phyloP scores from a whole-genome alignment of 2,797 vertebrate species.

The Sandelia bainsii region DNA sequence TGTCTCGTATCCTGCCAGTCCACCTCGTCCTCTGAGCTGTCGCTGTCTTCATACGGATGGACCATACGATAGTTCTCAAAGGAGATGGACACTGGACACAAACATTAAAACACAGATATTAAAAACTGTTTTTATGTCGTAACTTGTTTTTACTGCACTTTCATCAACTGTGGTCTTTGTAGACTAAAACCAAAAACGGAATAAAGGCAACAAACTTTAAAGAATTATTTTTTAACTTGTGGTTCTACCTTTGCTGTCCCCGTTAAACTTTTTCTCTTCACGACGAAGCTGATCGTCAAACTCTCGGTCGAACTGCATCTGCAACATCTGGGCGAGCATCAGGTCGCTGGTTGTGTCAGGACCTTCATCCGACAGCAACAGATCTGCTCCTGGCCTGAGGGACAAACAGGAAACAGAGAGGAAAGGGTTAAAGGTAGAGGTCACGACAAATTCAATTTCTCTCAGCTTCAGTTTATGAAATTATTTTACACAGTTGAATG shows the following conservation, averaged over 20 bases:
- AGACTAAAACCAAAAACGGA: not conserved
- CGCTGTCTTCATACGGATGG: conserved; percentile 94
- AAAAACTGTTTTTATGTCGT: fast-evolving
- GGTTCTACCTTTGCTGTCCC: conserved; percentile 93
- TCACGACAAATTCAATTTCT: not conserved
- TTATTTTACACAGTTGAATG: too few species aligned
- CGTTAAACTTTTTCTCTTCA: conserved; percentile 97
- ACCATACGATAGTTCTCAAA: conserved; percentile 98
- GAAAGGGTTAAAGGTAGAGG: too few species aligned
- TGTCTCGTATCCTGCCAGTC: conserved; percentile 98
- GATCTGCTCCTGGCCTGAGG: conserved; percentile 80
- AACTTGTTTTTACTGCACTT: not conserved
- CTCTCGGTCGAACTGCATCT: conserved; percentile 97
- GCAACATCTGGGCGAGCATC: conserved; percentile 96
- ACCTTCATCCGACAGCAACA: conserved; percentile 80
- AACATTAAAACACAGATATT: not conserved
- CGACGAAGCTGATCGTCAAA: conserved; percentile 93
- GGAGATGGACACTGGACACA: conserved; percentile 93
- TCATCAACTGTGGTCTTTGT: too few species aligned
- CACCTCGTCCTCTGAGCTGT: conserved; percentile 97
- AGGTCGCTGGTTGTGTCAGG: conserved; percentile 92
- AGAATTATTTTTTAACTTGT: not conserved
- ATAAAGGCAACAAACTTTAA: not conserved
- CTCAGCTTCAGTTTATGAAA: too few species aligned
- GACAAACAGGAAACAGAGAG: not conserved